Conservation (phyloP, 2,888 invertebrate species). For the Caenorhabditis panamensis region DNA sequence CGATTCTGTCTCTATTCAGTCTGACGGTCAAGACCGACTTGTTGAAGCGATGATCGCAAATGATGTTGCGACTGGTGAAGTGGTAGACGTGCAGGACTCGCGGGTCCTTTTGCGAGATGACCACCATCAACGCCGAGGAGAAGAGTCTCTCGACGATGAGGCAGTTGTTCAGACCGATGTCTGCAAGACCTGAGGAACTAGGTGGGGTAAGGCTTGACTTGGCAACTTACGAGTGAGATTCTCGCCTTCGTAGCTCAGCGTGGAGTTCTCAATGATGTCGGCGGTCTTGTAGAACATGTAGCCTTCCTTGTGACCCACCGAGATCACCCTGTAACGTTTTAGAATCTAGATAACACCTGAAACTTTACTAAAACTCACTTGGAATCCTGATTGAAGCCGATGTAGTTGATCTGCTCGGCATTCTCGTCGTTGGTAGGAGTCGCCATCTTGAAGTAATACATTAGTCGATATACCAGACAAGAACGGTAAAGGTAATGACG, state of each 20-base stretch:
- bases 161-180: conserved; percentile 43
- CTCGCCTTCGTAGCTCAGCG: conserved; percentile 59
- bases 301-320: conserved; percentile 92
- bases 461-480: too few species aligned
- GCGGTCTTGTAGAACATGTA: conserved; percentile 92
- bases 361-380: conserved; percentile 87
- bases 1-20: conserved; percentile 93
- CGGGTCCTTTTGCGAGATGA: conserved; percentile 91
- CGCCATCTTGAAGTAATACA: conserved; percentile 28
- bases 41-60: conserved; percentile 95
- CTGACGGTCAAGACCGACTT: conserved; percentile 96
- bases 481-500: too few species aligned
- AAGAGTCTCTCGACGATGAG: conserved; percentile 91
- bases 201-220: too few species aligned
- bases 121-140: conserved; percentile 95
- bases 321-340: conserved; percentile 86
- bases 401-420: conserved; percentile 37
- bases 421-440: conserved; percentile 28
- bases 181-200: too few species aligned
- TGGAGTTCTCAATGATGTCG: conserved; percentile 84
- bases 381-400: conserved; percentile 97
- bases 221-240: conserved; percentile 36
- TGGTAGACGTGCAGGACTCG: conserved; percentile 95
- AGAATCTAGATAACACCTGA: background rate
- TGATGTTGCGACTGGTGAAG: conserved; percentile 87